phyloP scores from a whole-genome alignment of 1,140 invertebrate genomes.

The Drosophila setifemur region DNA sequence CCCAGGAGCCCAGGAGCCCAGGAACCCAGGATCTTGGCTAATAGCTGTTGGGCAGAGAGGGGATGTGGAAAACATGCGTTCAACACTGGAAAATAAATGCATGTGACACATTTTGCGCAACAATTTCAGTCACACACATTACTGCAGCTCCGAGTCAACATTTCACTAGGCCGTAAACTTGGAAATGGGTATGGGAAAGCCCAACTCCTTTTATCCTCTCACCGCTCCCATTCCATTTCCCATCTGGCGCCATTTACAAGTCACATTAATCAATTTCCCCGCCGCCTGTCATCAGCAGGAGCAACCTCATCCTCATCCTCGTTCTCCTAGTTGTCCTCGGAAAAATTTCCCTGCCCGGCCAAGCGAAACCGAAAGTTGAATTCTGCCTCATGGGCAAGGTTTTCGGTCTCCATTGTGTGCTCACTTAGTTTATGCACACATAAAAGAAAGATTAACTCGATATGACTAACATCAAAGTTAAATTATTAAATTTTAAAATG shows the following conservation, averaged over 20 bases:
- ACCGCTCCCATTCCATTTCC: background rate
- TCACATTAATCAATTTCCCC: conserved; percentile 74
- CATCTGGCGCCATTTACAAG: conserved; percentile 72
- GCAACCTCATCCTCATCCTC: conserved; percentile 2
- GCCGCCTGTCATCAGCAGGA: conserved; percentile 51
- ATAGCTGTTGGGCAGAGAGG: conserved; percentile 4
- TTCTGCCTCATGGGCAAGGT: conserved; percentile 48
- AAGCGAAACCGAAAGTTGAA: conserved; percentile 74
- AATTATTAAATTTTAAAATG: too few relatives aligned
- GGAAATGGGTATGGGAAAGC: too few relatives aligned
- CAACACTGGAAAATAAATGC: conserved; percentile 37
- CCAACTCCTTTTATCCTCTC: background rate
- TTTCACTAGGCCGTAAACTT: conserved; percentile 28
- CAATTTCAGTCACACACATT: conserved; percentile 55
- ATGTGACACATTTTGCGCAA: conserved; percentile 63
- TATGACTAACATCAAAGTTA: too few relatives aligned
- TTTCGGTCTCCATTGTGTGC: conserved; percentile 31
- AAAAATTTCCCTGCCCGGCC: conserved; percentile 18
- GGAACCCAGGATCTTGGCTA: conserved; percentile 24
- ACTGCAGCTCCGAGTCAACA: conserved; percentile 48
- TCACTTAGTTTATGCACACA: background rate
- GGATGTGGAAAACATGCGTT: background rate
- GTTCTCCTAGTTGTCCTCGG: background rate
- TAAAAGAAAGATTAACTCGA: background rate
- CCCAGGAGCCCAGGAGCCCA: conserved; percentile 6